Evolutionary conservation across 2,797 vertebrate genomes (phyloP).

Genomic region (Tenualosa thibaudeaui): DNA sequence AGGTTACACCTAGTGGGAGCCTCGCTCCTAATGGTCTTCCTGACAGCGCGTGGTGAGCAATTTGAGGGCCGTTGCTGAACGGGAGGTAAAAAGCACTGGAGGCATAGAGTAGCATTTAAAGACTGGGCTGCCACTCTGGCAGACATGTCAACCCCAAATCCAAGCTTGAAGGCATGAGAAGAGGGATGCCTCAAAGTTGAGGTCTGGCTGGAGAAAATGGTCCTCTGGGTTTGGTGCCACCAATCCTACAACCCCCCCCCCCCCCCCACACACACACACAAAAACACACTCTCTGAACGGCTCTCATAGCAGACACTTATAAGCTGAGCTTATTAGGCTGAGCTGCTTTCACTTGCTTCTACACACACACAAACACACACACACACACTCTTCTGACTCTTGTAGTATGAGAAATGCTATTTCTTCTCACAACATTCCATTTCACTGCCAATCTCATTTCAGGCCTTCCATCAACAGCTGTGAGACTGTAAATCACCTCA

Average conservation of each 20-base stretch:
- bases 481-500: slow-evolving; percentile 32
- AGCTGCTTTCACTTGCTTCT: slow-evolving; percentile 24
- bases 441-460: slow-evolving; percentile 24
- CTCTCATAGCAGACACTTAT: slow-evolving; percentile 31
- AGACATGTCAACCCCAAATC: background rate
- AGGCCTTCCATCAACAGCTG: background rate
- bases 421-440: background rate
- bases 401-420: too few species aligned
- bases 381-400: background rate
- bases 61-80: background rate
- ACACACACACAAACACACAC: background rate
- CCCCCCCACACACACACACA: slow-evolving; percentile 52
- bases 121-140: background rate
- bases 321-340: slow-evolving; percentile 39
- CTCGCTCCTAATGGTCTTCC: background rate
- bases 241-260: slow-evolving; percentile 38
- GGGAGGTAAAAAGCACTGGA: background rate
- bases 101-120: background rate
- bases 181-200: background rate
- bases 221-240: background rate
- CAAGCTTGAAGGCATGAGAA: background rate
- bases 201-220: background rate
- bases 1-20: background rate
- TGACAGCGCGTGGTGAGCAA: background rate
- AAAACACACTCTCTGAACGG: background rate